These are phyloP conservation scores for Ctenosaura bakeri DNA, from an alignment of 2,797 vertebrate species.

Conservation along the genomic window DNA sequence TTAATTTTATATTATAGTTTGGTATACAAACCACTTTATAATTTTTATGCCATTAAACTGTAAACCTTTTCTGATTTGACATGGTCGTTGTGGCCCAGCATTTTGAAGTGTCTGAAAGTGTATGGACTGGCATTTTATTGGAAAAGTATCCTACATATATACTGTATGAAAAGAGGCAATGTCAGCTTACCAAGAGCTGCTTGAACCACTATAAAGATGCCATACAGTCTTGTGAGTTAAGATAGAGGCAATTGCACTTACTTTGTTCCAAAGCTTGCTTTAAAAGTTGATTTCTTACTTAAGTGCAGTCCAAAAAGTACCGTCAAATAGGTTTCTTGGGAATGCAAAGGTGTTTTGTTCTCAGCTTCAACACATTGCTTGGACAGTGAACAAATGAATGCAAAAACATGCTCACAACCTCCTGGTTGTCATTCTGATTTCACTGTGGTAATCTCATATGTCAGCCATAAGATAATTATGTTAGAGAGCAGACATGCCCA, in stretches of 20 bases:
- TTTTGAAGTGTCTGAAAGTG: neutral
- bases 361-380: neutral
- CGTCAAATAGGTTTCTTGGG: neutral
- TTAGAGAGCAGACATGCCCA: conserved; percentile 40
- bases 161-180: neutral
- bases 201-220: neutral
- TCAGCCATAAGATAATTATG: conserved; percentile 33
- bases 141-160: neutral
- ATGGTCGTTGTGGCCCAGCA: neutral
- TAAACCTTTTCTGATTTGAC: neutral
- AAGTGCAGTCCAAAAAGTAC: neutral
- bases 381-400: neutral
- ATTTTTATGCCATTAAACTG: neutral
- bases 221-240: rapidly evolving
- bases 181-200: rapidly evolving
- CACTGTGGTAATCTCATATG: conserved; percentile 26
- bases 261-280: neutral
- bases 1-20: neutral
- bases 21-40: neutral
- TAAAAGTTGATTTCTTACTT: rapidly evolving
- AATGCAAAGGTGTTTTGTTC: neutral
- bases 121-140: neutral
- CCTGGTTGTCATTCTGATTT: neutral
- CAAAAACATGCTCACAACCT: neutral
- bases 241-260: neutral